Percentiles rank a stretch among this genome's conserved stretches.
Conservation (phyloP, 2,797 vertebrate species). For the Tangara arthus region DNA sequence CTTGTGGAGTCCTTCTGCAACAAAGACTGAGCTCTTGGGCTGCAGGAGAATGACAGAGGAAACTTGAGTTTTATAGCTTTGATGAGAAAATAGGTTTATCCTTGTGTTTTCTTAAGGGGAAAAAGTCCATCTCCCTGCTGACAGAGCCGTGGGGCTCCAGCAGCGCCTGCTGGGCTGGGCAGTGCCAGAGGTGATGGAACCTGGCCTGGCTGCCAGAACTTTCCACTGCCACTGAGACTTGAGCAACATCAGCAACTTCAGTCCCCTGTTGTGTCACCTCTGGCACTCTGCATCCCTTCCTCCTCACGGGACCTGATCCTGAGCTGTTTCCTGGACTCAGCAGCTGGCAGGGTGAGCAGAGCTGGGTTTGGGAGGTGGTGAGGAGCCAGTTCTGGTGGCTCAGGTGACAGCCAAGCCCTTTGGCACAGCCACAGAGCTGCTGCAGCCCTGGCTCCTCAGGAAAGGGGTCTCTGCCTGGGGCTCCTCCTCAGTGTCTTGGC, state of each 20-base stretch:
- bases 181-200: neutral
- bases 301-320: neutral
- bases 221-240: neutral
- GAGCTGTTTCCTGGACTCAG: neutral
- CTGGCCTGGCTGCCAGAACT: neutral
- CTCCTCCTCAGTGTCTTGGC: neutral
- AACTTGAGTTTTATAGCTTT: neutral
- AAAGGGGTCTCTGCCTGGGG: neutral
- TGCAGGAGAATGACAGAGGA: neutral
- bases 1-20: neutral
- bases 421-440: neutral
- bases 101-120: neutral
- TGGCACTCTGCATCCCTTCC: neutral
- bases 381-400: neutral
- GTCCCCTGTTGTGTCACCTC: neutral
- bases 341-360: neutral
- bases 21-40: neutral
- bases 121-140: neutral
- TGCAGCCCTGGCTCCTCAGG: neutral
- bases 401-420: neutral
- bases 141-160: neutral
- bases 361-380: accelerated
- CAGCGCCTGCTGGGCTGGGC: neutral
- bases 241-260: neutral
- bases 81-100: neutral